Conservation (phyloP, 2,797 vertebrate species). For the Ctenopoma kingsleyae region DNA sequence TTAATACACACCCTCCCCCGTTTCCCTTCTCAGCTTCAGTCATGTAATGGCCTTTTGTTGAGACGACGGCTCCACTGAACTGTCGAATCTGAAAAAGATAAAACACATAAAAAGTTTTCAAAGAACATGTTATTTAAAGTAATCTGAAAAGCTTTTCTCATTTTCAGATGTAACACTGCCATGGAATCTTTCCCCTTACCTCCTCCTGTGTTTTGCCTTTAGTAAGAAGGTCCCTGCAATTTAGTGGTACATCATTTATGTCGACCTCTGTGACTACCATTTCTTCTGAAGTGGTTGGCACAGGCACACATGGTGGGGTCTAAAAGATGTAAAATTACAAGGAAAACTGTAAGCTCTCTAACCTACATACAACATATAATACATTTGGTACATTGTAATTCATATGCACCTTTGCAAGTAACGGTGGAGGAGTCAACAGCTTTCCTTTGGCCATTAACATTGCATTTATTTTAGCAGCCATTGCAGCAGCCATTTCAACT, state of each 20-base stretch:
- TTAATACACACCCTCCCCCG: conserved; percentile 75
- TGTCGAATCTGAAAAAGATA: conserved; percentile 78
- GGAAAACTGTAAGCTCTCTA: background rate
- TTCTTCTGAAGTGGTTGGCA: conserved; percentile 68
- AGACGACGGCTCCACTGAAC: conserved; percentile 84
- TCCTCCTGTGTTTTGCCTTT: conserved; percentile 88
- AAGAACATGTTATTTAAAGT: background rate
- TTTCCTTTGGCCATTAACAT: conserved; percentile 91
- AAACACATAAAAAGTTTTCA: background rate
- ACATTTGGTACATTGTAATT: background rate
- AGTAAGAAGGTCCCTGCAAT: conserved; percentile 86
- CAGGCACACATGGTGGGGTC: conserved; percentile 58
- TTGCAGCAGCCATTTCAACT: conserved; percentile 86
- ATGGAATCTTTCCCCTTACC: conserved; percentile 57
- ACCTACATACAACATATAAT: background rate
- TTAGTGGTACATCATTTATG: conserved; percentile 87
- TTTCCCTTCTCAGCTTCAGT: conserved; percentile 67
- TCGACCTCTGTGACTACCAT: conserved; percentile 87
- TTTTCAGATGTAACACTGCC: too few species aligned
- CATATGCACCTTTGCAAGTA: conserved; percentile 81
- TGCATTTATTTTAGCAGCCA: conserved; percentile 88
- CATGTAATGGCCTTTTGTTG: conserved; percentile 87
- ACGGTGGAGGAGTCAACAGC: conserved; percentile 83
- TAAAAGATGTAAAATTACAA: conserved; percentile 47
- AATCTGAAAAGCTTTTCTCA: background rate